These are phyloP conservation scores for Pissodes strobi DNA, from an alignment of 1,140 invertebrate genomes.

Conservation along the genomic window DNA sequence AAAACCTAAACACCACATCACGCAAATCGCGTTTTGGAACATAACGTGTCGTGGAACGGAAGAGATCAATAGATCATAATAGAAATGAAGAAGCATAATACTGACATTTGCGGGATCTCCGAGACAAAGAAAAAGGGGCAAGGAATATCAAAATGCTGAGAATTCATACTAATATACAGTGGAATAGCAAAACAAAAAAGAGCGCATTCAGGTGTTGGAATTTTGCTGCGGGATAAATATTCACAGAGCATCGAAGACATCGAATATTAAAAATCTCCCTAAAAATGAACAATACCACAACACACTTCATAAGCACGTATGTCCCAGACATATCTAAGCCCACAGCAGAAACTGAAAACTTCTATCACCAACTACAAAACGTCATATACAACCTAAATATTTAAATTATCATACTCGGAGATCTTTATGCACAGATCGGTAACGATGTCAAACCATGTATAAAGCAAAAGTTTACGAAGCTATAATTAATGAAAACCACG, in stretches of 20 bases:
- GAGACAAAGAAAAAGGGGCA: background rate
- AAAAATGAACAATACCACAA: conserved; percentile 7
- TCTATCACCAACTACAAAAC: too few species aligned
- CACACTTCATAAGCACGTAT: too few species aligned
- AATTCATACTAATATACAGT: background rate
- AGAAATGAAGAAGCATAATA: conserved; percentile 9
- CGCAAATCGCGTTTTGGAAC: background rate
- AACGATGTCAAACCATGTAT: too few species aligned
- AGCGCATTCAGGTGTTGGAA: background rate
- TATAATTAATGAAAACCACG: too few species aligned
- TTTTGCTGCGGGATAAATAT: background rate
- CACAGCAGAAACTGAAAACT: too few species aligned
- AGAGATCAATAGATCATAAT: too few species aligned
- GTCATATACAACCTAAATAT: too few species aligned
- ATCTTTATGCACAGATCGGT: too few species aligned
- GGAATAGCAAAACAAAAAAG: background rate
- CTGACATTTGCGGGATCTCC: conserved; percentile 7
- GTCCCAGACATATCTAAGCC: too few species aligned
- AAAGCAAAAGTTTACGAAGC: too few species aligned
- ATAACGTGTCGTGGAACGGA: background rate
- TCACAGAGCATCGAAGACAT: too few species aligned
- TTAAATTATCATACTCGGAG: too few species aligned
- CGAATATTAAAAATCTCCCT: conserved; percentile 2
- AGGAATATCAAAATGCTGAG: background rate
- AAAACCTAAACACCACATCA: background rate